These are phyloP conservation scores for Lota lota DNA, from an alignment of 2,113 vertebrate species.

Conservation along the genomic window DNA sequence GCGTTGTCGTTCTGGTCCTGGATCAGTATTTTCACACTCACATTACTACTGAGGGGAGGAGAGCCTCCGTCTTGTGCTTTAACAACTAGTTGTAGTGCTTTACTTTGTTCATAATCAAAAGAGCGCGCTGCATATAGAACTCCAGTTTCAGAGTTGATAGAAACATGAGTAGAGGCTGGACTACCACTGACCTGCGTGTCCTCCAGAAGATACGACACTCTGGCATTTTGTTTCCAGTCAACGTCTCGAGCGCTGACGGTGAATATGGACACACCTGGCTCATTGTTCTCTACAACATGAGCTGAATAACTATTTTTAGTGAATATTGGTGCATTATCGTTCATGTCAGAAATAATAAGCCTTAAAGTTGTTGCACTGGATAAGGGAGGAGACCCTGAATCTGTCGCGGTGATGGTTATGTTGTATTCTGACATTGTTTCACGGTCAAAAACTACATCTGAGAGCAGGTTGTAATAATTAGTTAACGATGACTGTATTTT, in stretches of 20 bases:
- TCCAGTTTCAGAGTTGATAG: constrained; percentile 48
- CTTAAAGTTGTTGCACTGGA: constrained; percentile 30
- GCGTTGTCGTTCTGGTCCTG: too few relatives aligned
- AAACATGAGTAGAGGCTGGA: constrained; percentile 37
- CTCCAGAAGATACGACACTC: constrained; percentile 20
- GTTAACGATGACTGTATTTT: constrained; percentile 46
- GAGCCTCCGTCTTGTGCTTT: neutral
- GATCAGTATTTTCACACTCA: too few relatives aligned
- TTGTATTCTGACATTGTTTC: constrained; percentile 42
- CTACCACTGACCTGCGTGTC: constrained; percentile 21
- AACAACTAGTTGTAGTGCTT: constrained; percentile 33
- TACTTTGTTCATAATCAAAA: constrained; percentile 53
- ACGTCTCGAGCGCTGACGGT: constrained; percentile 32
- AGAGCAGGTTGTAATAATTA: constrained; percentile 55
- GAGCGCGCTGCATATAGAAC: constrained; percentile 35
- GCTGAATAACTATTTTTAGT: constrained; percentile 25
- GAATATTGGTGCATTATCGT: constrained; percentile 63
- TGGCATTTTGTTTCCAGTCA: constrained; percentile 20
- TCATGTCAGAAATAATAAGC: constrained; percentile 52
- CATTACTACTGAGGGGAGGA: too few relatives aligned
- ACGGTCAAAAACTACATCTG: constrained; percentile 43
- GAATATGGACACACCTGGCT: constrained; percentile 40
- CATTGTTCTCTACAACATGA: constrained; percentile 53
- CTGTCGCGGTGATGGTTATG: constrained; percentile 52
- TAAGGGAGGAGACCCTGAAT: constrained; percentile 49